A percentile compares a stretch with the other conserved stretches of the same genome.
Evolutionary conservation across 2,797 vertebrate species (phyloP).

Genomic region (Gorsachius magnificus): DNA sequence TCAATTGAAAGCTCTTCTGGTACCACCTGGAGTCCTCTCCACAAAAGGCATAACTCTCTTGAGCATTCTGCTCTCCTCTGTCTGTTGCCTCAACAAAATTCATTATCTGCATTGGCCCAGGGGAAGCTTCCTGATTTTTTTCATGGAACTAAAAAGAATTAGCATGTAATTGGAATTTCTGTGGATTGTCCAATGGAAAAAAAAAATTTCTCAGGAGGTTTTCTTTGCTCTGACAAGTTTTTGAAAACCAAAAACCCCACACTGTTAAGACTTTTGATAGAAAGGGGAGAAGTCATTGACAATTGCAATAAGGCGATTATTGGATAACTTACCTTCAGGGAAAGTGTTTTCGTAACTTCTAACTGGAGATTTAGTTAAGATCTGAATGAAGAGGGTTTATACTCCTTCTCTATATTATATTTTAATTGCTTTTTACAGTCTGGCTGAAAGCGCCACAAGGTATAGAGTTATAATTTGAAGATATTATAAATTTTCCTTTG

Average conservation of each 20-base stretch:
- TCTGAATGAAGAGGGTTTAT: slow-evolving; percentile 29
- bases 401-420: slow-evolving; percentile 36
- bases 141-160: background rate
- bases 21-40: background rate
- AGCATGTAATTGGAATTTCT: background rate
- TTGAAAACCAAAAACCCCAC: background rate
- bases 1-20: background rate
- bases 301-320: slow-evolving; percentile 11
- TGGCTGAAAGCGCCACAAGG: slow-evolving; percentile 21
- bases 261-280: background rate
- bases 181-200: background rate
- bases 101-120: background rate
- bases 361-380: slow-evolving; percentile 49
- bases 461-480: slow-evolving; percentile 35
- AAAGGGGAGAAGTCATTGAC: background rate
- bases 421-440: slow-evolving; percentile 59
- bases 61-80: background rate
- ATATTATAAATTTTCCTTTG: slow-evolving; percentile 8
- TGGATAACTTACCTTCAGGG: slow-evolving; percentile 27
- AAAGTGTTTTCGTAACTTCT: slow-evolving; percentile 31
- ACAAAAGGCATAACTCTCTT: background rate
- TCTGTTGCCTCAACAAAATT: background rate
- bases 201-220: background rate
- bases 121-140: background rate
- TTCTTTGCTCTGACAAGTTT: background rate